Conservation (phyloP, 2,797 vertebrate genomes). For the Coendou prehensilis region DNA sequence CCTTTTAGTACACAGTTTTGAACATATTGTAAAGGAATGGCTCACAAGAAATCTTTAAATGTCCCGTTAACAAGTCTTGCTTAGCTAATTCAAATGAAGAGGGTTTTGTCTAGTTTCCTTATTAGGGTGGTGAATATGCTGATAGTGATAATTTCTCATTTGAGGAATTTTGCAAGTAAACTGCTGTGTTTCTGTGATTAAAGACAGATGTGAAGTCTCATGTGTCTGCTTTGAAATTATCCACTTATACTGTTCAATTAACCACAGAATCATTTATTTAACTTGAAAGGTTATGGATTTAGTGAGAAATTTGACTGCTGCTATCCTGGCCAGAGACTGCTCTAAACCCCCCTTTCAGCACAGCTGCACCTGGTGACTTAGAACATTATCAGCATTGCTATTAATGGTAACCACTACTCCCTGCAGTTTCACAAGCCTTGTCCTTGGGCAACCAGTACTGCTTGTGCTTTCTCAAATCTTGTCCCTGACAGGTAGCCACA, state of each 20-base stretch:
- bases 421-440: neutral
- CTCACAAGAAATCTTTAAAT: neutral
- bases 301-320: neutral
- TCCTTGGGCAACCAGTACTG: neutral
- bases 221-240: neutral
- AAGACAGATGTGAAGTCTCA: neutral
- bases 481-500: neutral
- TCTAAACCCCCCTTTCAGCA: neutral
- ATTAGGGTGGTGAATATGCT: neutral
- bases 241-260: neutral
- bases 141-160: neutral
- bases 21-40: neutral
- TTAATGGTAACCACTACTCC: neutral
- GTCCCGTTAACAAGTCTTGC: neutral
- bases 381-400: neutral
- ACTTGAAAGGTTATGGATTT: conserved; percentile 46
- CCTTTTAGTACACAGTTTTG: neutral
- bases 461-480: neutral
- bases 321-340: neutral
- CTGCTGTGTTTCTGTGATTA: neutral
- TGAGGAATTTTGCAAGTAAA: neutral
- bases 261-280: neutral
- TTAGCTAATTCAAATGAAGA: neutral
- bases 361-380: neutral
- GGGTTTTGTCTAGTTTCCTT: neutral